These are phyloP conservation scores for Micoletzkya japonica DNA, from an alignment of 2,888 invertebrate species.

Conservation along the genomic window DNA sequence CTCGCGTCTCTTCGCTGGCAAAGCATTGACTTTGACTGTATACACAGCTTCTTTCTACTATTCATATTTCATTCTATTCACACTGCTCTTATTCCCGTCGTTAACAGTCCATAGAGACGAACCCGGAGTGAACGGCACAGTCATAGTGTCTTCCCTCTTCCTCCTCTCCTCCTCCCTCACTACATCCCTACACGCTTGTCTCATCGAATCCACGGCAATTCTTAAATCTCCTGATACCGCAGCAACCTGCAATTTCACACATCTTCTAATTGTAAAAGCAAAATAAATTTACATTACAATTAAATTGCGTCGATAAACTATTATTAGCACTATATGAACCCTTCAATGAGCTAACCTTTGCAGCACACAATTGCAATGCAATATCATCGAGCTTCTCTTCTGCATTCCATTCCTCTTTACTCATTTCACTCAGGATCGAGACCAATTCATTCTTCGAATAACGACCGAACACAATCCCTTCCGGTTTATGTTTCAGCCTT, in stretches of 20 bases:
- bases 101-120: no score
- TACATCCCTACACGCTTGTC: conserved; percentile 6
- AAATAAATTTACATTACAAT: not conserved
- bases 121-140: not conserved
- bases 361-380: conserved; percentile 86
- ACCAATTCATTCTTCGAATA: conserved; percentile 88
- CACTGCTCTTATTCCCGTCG: no score
- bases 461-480: conserved; percentile 83
- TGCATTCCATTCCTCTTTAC: not conserved
- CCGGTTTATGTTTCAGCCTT: conserved; percentile 54
- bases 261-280: not conserved
- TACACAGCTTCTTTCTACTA: no score
- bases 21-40: no score
- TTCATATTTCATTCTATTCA: no score
- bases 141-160: conserved; percentile 6
- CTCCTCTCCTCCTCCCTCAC: not conserved
- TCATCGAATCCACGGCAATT: conserved; percentile 9
- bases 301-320: not conserved
- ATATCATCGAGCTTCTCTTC: conserved; percentile 74
- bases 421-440: conserved; percentile 73
- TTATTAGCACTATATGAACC: not conserved
- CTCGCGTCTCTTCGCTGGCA: no score
- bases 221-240: conserved; percentile 20
- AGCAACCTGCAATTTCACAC: conserved; percentile 2
- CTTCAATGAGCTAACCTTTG: conserved; percentile 76